Evolutionary conservation across 2,113 vertebrate species (phyloP).

Genomic region (Sinocyclocheilus anshuiensis): DNA sequence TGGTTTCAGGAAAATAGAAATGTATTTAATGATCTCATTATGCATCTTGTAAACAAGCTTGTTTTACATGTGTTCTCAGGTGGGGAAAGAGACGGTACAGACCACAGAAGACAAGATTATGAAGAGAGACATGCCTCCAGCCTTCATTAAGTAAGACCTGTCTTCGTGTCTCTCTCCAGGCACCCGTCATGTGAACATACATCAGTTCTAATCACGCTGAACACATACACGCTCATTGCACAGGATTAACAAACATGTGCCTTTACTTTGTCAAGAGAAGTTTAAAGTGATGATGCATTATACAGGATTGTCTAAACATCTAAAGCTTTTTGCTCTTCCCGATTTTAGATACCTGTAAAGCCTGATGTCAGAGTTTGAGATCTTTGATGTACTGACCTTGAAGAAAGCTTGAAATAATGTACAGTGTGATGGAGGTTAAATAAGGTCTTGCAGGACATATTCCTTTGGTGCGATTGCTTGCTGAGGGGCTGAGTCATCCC

Average conservation of each 20-base stretch:
- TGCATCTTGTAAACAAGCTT: neutral
- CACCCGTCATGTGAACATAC: constrained; percentile 21
- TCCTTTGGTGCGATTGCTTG: neutral
- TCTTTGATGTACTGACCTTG: neutral
- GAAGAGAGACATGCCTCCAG: constrained; percentile 98
- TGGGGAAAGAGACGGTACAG: constrained; percentile 98
- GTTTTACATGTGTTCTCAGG: constrained; percentile 75
- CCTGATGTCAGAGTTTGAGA: neutral
- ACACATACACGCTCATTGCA: constrained; percentile 11
- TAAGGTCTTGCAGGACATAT: neutral
- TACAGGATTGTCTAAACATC: neutral
- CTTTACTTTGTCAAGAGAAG: neutral
- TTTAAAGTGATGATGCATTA: neutral
- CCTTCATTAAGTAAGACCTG: constrained; percentile 93
- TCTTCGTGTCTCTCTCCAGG: constrained; percentile 29
- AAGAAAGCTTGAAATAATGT: neutral
- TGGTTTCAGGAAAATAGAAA: neutral
- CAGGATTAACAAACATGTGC: constrained; percentile 2
- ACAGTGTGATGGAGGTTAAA: neutral
- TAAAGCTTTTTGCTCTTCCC: neutral
- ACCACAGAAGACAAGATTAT: constrained; percentile 98
- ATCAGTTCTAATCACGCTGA: constrained; percentile 7
- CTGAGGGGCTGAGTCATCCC: constrained; percentile 8
- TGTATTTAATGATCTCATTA: constrained; percentile 11
- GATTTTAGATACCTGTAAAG: neutral